Base-by-base conservation (phyloP, 2,888 invertebrate genomes). In the Oligia latruncula region DNA sequence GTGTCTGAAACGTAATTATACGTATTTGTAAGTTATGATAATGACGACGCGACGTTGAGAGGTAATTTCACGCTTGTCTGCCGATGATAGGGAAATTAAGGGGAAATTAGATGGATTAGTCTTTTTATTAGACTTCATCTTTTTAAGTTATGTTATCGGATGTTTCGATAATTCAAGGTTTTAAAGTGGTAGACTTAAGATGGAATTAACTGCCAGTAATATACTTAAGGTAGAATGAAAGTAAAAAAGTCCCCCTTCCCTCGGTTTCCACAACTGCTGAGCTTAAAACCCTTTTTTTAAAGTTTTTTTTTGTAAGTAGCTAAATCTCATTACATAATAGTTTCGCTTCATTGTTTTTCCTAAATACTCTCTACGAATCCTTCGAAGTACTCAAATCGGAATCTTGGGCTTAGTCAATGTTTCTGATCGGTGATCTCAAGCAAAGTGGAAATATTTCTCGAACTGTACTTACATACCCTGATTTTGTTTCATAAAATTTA, bases 41-140 rank as follows among this genome's bases (percentile, higher is more conserved):
- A 29, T 29, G 78, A 66, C 35, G 74, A 80, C 74, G 86, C 46
- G 71, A 82, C 74, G 86, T 70, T 83, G 88, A 88, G 71, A 79
- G 88, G 74, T 87, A 74, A 87, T 87, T 87, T 79, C 66, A 84
- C 81, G 85, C 74, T 81, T 29, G 55, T 84, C 85, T 74, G 74
- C 74, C 35, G 75, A 43, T 77, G 77, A 85, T 77, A 84, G 70
- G 74, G 66, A 77, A 84, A 84, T 77, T 87, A 81, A 77, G 77
- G 70, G 74, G 66, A 77, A 84, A 84, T 77, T 87, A 81, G 81
- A 81, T 80, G 67, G 77, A 87, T 81, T 71, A 81, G 66, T 62
- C 43, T 60, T 40, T 62, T 71, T 40, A 62, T 40, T 71, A 71
- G 6, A 62, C 62, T 87, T 71, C 46, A 67, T 66, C 17, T 80